Conservation (phyloP, 1,140 invertebrate genomes). For the Rhopalosiphum padi region DNA sequence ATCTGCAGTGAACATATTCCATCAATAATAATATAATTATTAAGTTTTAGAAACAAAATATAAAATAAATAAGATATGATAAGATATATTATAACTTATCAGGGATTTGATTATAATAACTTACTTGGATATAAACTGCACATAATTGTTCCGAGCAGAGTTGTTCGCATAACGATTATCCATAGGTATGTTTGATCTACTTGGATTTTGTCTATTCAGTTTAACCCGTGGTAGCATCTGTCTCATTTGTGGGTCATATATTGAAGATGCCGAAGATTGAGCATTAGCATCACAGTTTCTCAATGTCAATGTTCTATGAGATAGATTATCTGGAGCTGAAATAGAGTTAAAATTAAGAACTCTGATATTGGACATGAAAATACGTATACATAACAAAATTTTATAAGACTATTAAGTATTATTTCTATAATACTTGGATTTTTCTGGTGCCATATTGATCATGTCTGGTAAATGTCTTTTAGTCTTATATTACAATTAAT, state of each 20-base stretch:
- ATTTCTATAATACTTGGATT: not conserved
- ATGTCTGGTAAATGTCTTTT: too few species aligned
- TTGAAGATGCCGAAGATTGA: slow-evolving; percentile 16
- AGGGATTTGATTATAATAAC: not conserved
- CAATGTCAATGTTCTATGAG: not conserved
- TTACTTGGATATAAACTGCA: slow-evolving; percentile 52
- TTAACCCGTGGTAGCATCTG: slow-evolving; percentile 5
- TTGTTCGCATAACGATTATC: slow-evolving; percentile 9
- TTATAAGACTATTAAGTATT: not conserved
- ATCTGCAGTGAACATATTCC: too few species aligned
- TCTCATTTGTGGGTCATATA: not conserved
- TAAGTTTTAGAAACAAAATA: not conserved
- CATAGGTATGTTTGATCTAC: not conserved
- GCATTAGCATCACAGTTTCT: not conserved
- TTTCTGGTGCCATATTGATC: too few species aligned
- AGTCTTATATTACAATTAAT: too few species aligned
- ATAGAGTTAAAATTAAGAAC: not conserved
- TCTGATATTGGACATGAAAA: not conserved
- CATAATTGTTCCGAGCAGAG: slow-evolving; percentile 48
- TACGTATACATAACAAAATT: not conserved
- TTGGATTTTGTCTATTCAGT: slow-evolving; percentile 9
- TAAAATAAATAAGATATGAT: too few species aligned
- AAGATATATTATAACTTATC: too few species aligned
- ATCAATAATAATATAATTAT: not conserved
- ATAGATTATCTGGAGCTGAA: not conserved